A percentile compares a stretch with the other conserved stretches of the same genome.
Evolutionary conservation across 2,888 invertebrate genomes (phyloP).

Genomic region (Amaurobius ferox): DNA sequence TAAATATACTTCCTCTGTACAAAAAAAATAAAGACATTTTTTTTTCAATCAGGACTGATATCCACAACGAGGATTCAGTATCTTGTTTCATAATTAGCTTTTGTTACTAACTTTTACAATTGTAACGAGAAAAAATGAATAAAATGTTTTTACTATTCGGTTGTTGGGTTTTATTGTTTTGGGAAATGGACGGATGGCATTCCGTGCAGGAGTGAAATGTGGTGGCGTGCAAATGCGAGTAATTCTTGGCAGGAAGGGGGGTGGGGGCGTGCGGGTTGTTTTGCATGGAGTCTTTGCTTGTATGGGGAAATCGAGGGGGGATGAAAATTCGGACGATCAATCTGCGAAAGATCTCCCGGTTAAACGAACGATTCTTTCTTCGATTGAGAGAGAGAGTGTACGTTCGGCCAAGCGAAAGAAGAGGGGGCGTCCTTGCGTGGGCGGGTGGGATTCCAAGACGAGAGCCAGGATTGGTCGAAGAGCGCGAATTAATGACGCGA

Average conservation of each 20-base stretch:
- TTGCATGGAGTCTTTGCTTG: background rate
- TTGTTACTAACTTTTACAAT: no score
- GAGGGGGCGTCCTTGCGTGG: slow-evolving; percentile 46
- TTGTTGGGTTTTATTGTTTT: no score
- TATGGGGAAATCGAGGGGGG: background rate
- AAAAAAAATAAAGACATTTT: no score
- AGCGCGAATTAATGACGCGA: slow-evolving; percentile 67
- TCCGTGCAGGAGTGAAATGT: background rate
- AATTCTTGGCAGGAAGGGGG: slow-evolving; percentile 15
- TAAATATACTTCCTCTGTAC: no score
- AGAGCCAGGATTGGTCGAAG: slow-evolving; percentile 58
- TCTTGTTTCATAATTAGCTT: no score
- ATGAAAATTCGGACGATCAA: slow-evolving; percentile 53
- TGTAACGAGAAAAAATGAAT: background rate
- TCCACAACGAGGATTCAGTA: no score
- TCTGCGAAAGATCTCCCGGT: slow-evolving; percentile 38
- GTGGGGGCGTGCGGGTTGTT: slow-evolving; percentile 19
- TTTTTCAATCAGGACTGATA: no score
- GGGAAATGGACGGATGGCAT: background rate
- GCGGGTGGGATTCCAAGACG: slow-evolving; percentile 66
- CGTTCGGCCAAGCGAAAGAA: slow-evolving; percentile 42
- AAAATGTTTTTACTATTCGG: no score
- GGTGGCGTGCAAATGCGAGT: background rate
- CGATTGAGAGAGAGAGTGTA: slow-evolving; percentile 55
- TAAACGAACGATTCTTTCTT: slow-evolving; percentile 62